Conservation (phyloP, 2,888 invertebrate genomes). For the Drosophila lutescens region DNA sequence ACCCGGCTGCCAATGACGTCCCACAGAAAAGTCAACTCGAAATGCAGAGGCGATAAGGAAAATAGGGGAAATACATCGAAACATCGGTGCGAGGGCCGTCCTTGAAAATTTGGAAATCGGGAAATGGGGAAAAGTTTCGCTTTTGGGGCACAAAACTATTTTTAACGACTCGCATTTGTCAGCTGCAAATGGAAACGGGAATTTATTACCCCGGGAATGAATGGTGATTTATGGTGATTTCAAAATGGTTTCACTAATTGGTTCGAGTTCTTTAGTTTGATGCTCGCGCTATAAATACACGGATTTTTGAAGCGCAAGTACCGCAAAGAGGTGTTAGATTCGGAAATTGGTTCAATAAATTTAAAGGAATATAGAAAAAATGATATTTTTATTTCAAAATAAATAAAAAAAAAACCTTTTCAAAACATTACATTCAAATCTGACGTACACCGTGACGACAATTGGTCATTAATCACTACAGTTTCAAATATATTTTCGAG, state of each 20-base stretch:
- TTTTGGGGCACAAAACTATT: constrained; percentile 22
- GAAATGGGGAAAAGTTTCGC: constrained; percentile 2
- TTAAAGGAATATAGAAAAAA: no score
- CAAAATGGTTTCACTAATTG: constrained; percentile 36
- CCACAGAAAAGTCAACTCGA: constrained; percentile 7
- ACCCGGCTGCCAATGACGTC: constrained; percentile 54
- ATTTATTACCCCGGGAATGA: constrained; percentile 24
- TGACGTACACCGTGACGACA: no score
- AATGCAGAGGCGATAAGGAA: constrained; percentile 25
- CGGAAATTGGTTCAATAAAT: no score
- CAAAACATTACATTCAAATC: no score
- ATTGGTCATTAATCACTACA: neutral
- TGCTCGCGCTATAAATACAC: constrained; percentile 8
- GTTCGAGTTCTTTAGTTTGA: constrained; percentile 21
- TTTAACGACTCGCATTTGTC: constrained; percentile 42
- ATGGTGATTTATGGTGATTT: constrained; percentile 35
- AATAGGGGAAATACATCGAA: constrained; percentile 19
- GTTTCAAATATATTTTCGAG: neutral
- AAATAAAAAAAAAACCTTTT: neutral
- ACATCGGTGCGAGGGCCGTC: constrained; percentile 28
- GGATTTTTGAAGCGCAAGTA: constrained; percentile 11
- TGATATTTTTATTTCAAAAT: no score
- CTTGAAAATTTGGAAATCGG: constrained; percentile 16
- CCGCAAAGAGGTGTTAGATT: constrained; percentile 3
- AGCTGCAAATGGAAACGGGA: constrained; percentile 36